These are phyloP conservation scores for Sarcophaga bullata DNA, from an alignment of 1,140 invertebrate species.

Conservation along the genomic window DNA sequence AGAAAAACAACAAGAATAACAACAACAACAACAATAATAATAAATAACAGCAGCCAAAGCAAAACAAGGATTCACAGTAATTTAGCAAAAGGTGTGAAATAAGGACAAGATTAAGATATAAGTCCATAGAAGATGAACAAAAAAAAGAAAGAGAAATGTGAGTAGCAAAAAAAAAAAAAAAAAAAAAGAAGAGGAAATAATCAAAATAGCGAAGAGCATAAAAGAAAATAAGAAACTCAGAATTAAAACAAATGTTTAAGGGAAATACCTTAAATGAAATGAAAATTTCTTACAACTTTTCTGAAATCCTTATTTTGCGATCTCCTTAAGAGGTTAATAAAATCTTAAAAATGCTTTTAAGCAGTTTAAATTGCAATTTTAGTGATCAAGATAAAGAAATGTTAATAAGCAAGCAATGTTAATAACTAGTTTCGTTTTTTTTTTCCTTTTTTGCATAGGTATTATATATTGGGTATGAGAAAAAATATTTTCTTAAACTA, in stretches of 20 bases:
- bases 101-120: background rate
- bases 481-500: too few species aligned
- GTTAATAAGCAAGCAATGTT: too few species aligned
- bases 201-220: background rate
- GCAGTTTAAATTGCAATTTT: too few species aligned
- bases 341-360: too few species aligned
- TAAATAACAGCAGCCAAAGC: background rate
- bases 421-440: too few species aligned
- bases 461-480: too few species aligned
- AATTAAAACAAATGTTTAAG: background rate
- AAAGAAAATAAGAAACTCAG: background rate
- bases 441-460: too few species aligned
- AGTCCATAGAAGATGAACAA: background rate
- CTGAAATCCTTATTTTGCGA: too few species aligned
- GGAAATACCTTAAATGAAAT: too few species aligned
- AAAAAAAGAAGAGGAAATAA: background rate
- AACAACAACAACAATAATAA: background rate
- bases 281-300: too few species aligned
- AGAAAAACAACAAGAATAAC: background rate
- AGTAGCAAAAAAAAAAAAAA: background rate
- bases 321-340: too few species aligned
- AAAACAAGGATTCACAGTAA: constrained; percentile 34
- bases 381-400: too few species aligned
- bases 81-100: constrained; percentile 36
- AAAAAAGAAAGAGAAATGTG: background rate